Evolutionary conservation across 2,113 vertebrate species (phyloP).

Genomic region (Pardalotus punctatus): DNA sequence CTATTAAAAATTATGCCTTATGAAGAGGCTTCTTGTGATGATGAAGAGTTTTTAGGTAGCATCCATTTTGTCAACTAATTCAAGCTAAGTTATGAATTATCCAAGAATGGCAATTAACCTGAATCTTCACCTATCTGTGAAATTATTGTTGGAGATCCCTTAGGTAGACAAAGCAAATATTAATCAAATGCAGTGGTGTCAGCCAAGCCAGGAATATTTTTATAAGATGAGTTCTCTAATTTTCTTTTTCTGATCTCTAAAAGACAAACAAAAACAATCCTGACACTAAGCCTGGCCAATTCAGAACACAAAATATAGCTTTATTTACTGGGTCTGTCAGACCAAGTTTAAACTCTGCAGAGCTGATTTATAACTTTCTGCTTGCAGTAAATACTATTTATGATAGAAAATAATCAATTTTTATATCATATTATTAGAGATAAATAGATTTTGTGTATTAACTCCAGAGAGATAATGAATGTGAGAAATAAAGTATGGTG

Average conservation of each 20-base stretch:
- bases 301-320: not conserved
- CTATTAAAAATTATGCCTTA: rapidly evolving
- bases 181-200: not conserved
- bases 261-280: not conserved
- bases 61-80: not conserved
- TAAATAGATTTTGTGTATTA: not conserved
- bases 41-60: not conserved
- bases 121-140: not conserved
- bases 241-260: not conserved
- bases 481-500: not conserved
- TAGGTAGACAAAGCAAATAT: not conserved
- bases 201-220: not conserved
- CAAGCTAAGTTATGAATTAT: not conserved
- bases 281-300: not conserved
- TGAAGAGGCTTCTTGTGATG: not conserved
- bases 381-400: not conserved
- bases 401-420: constrained; percentile 5
- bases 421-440: not conserved
- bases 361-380: not conserved
- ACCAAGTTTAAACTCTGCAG: not conserved
- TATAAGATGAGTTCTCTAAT: not conserved
- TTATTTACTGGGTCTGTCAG: not conserved
- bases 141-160: not conserved
- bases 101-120: not conserved
- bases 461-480: not conserved